Evolutionary conservation across 2,797 vertebrate genomes (phyloP), one percentile per base, ranked within the genome.

Genomic region (Leptoclinus maculatus): DNA sequence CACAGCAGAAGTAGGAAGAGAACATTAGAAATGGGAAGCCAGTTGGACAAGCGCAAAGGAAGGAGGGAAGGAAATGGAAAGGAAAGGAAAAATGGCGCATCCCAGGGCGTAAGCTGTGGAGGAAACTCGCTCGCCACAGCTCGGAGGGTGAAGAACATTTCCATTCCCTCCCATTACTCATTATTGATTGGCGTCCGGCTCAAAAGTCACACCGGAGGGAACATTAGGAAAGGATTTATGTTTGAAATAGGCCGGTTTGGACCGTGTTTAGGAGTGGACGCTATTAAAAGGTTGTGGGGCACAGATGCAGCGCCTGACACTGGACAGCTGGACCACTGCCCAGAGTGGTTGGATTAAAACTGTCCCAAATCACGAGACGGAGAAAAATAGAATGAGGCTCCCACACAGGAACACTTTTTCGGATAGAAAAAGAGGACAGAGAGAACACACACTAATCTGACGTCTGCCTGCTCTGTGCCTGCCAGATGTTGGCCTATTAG

Each of bases 401-500:
- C 36, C 65, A 60, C 56, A 36, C 1, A 25, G 3, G 54, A 78
- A 38, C 66, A 85, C 13, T 12, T 23, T 53, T 53, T 13, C 11
- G 13, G 78, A 58, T 64, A 43, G 74, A 86, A 64, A 69, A 80
- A 83, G 70, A 78, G 83, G 80, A 64, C 70, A 84, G 59, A 83
- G 71, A 74, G 60, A 88, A 76, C 47, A 60, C 71, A 70, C 66
- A 78, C 77, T 90, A 85, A 91, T 92, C 90, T 82, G 71, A 71
- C 76, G 70, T 80, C 80, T 80, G 80, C 76, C 71, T 74, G 79
- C 60, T 66, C 79, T 71, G 62, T 73, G 81, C 41, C 66, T 27
- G 79, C 87, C 93, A 94, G 90, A 92, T 94, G 91, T 93, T 84
- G 76, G 49, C 79, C 66, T 74, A 59, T 27, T 25, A 66, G 65